A percentile compares a stretch with the other conserved stretches of the same genome.
These are phyloP conservation scores for Sebastes taczanowskii DNA, from an alignment of 2,797 vertebrate species.

Conservation along the genomic window DNA sequence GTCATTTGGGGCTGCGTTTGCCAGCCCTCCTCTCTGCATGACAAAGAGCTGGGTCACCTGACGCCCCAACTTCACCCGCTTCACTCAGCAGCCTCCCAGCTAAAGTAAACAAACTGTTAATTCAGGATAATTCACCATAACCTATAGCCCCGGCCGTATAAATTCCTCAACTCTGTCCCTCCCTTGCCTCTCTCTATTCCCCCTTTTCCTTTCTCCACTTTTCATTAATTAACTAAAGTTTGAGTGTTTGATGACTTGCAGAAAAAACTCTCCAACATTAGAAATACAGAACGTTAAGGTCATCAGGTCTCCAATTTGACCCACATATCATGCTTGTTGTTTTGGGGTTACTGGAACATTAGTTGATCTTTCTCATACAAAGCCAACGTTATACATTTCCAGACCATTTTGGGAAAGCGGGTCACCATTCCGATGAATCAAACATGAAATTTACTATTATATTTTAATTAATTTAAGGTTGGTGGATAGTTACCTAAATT, in stretches of 20 bases:
- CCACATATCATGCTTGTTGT: neutral
- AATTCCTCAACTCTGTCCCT: slow-evolving; percentile 62
- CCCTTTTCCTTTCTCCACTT: neutral
- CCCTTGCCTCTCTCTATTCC: neutral
- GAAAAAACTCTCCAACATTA: neutral
- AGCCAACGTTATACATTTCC: neutral
- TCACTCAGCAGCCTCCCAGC: slow-evolving; percentile 73
- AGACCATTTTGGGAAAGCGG: neutral
- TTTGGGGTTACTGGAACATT: neutral
- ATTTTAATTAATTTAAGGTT: neutral
- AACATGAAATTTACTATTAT: neutral
- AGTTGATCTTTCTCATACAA: too few species aligned
- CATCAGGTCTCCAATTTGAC: neutral
- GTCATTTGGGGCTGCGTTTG: slow-evolving; percentile 62
- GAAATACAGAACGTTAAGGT: neutral
- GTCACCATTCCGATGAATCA: neutral
- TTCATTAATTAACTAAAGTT: neutral
- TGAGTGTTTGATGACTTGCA: neutral
- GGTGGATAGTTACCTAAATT: neutral
- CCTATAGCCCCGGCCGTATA: slow-evolving; percentile 68
- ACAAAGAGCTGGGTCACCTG: slow-evolving; percentile 77
- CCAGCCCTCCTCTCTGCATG: slow-evolving; percentile 63
- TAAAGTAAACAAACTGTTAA: slow-evolving; percentile 80
- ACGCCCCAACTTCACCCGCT: slow-evolving; percentile 60
- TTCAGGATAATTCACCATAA: slow-evolving; percentile 81